Percentiles rank a stretch among this genome's conserved stretches.
phyloP scores from a whole-genome alignment of 2,113 vertebrate species.

The Picathartes gymnocephalus region DNA sequence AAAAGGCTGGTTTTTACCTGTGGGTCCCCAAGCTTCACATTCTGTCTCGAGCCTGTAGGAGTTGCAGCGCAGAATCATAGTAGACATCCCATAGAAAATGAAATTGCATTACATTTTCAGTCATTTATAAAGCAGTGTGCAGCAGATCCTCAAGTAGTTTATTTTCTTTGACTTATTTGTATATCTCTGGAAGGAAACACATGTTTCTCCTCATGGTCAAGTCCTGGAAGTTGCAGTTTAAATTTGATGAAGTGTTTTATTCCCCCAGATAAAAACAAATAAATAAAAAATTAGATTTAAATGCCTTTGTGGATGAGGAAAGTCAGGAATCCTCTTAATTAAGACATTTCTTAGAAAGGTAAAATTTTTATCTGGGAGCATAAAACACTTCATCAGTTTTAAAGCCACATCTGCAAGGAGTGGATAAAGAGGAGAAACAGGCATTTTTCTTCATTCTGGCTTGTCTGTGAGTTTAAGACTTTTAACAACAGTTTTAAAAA shows the following conservation, averaged over 20 bases:
- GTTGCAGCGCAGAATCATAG: not conserved
- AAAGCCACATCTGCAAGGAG: constrained; percentile 56
- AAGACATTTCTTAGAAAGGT: constrained; percentile 55
- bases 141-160: not conserved
- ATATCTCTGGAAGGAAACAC: constrained; percentile 47
- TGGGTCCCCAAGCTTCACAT: not conserved
- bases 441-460: constrained; percentile 31
- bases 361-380: constrained; percentile 56
- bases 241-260: constrained; percentile 66
- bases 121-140: not conserved
- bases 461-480: constrained; percentile 44
- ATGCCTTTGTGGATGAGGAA: constrained; percentile 50
- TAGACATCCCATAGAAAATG: not conserved
- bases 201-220: constrained; percentile 38
- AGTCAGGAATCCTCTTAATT: constrained; percentile 53
- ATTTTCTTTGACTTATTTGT: not conserved
- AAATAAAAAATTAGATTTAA: constrained; percentile 53
- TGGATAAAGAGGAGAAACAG: constrained; percentile 50
- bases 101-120: not conserved
- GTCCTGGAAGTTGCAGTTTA: constrained; percentile 53
- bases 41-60: not conserved
- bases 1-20: not conserved
- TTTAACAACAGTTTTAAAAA: constrained; percentile 54
- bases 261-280: constrained; percentile 49
- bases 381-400: constrained; percentile 71